These are phyloP conservation scores for Microplitis manilae DNA, from an alignment of 2,888 invertebrate genomes.

Conservation along the genomic window DNA sequence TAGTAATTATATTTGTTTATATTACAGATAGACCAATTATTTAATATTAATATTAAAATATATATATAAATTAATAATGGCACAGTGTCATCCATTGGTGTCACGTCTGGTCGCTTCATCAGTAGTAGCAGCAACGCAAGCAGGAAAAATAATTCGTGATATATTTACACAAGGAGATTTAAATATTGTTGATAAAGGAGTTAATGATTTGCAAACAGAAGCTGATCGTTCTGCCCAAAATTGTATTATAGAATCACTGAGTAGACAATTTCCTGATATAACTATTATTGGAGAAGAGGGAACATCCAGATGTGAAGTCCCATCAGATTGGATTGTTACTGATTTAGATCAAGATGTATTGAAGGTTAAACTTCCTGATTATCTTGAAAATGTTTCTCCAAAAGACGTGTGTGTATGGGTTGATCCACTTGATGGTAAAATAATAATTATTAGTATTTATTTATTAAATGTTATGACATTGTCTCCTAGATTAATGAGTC, in stretches of 20 bases:
- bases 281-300: constrained; percentile 95
- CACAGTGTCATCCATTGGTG: constrained; percentile 78
- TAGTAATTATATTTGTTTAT: no score
- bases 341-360: constrained; percentile 82
- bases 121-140: constrained; percentile 84
- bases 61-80: constrained; percentile 71
- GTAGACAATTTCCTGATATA: constrained; percentile 86
- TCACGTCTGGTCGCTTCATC: constrained; percentile 84
- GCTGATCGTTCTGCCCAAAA: constrained; percentile 96
- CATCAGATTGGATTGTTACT: constrained; percentile 84
- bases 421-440: constrained; percentile 93
- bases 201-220: constrained; percentile 97
- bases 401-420: constrained; percentile 97
- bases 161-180: constrained; percentile 91
- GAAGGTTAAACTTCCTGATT: constrained; percentile 78
- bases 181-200: constrained; percentile 93
- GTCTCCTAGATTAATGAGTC: no score
- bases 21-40: no score
- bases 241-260: constrained; percentile 91
- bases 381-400: constrained; percentile 77
- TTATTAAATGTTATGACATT: no score
- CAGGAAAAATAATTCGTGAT: constrained; percentile 92
- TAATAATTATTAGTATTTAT: no score
- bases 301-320: constrained; percentile 76
- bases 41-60: no score